Conservation (phyloP, 2,797 vertebrate species). For the Alcedo atthis region DNA sequence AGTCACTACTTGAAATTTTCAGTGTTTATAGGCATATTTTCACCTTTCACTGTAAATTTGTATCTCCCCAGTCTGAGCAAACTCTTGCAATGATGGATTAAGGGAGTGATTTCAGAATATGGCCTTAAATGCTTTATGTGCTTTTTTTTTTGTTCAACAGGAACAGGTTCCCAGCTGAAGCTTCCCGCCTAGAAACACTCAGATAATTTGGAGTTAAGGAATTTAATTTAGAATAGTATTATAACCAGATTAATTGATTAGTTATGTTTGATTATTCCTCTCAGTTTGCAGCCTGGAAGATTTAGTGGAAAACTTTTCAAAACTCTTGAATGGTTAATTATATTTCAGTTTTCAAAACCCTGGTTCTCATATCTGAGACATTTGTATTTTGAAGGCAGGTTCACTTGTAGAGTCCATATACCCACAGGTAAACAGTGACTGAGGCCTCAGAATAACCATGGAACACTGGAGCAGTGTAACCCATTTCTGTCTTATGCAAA, state of each 20-base stretch:
- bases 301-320: background rate
- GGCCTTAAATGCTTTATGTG: background rate
- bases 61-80: background rate
- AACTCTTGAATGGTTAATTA: background rate
- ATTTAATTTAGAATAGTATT: background rate
- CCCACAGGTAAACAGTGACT: background rate
- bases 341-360: background rate
- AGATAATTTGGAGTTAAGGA: background rate
- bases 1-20: background rate
- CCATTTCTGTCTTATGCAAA: background rate
- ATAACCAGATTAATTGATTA: background rate
- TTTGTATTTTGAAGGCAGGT: background rate
- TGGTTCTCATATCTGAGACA: background rate
- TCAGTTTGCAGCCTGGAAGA: background rate
- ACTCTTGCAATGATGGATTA: background rate
- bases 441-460: background rate
- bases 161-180: background rate
- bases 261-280: background rate
- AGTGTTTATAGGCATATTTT: background rate
- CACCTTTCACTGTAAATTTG: constrained; percentile 13
- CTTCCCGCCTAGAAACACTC: background rate
- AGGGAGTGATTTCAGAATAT: background rate
- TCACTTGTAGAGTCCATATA: background rate
- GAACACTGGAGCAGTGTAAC: background rate
- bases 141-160: background rate